Conservation (phyloP, 2,888 invertebrate species). For the Pyrochroa serraticornis region DNA sequence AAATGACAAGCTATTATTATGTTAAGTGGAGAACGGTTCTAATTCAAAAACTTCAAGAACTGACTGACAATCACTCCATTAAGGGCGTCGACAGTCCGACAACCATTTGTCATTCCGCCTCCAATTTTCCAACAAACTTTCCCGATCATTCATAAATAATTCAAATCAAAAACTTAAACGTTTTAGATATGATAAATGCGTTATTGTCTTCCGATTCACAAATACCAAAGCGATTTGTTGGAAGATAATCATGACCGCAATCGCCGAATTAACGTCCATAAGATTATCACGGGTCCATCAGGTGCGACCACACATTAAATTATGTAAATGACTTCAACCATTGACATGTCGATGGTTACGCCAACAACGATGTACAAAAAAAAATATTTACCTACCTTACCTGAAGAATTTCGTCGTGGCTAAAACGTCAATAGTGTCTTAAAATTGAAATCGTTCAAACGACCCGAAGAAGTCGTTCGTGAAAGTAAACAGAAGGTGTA, state of each 20-base stretch:
- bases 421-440: conserved; percentile 8
- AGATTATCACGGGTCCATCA: conserved; percentile 12
- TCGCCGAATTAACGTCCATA: conserved; percentile 15
- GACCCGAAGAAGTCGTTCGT: conserved; percentile 7
- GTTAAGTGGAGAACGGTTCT: conserved; percentile 13
- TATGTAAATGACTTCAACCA: conserved; percentile 11
- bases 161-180: too few species aligned
- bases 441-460: conserved; percentile 1
- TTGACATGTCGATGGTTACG: neutral
- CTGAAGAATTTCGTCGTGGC: conserved; percentile 3
- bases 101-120: conserved; percentile 8
- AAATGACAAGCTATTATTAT: conserved; percentile 24
- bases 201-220: too few species aligned
- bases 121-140: too few species aligned
- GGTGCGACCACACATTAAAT: conserved; percentile 19
- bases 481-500: conserved; percentile 6
- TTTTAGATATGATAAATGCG: too few species aligned
- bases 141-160: too few species aligned
- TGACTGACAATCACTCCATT: conserved; percentile 14
- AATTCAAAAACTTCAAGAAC: conserved; percentile 3
- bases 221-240: too few species aligned
- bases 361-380: conserved; percentile 10
- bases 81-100: conserved; percentile 13
- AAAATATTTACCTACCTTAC: conserved; percentile 6
- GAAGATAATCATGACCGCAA: conserved; percentile 6